Conservation (phyloP, 2,113 vertebrate species). For the Clarias macrocephalus region DNA sequence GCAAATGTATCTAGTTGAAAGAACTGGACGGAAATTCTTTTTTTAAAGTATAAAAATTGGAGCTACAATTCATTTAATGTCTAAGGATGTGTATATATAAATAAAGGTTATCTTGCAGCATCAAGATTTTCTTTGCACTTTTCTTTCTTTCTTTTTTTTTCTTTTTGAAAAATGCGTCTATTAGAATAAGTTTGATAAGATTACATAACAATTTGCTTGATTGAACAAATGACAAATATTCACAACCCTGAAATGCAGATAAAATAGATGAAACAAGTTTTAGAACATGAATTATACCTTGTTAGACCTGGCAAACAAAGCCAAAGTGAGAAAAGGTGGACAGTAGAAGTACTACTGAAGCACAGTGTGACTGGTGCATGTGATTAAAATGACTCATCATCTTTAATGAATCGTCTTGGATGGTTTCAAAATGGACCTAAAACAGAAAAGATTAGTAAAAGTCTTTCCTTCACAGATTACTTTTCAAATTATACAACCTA, state of each 20-base stretch:
- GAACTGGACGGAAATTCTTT: not conserved
- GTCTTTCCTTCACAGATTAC: too few species aligned
- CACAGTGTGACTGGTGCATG: not conserved
- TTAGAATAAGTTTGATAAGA: too few species aligned
- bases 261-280: not conserved
- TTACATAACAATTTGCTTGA: not conserved
- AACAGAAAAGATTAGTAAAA: too few species aligned
- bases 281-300: not conserved
- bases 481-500: too few species aligned
- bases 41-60: too few species aligned
- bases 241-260: not conserved
- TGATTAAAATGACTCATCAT: not conserved
- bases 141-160: too few species aligned
- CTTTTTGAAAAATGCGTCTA: too few species aligned
- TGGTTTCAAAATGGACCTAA: too few species aligned
- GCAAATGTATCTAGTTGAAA: not conserved
- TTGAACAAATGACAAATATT: not conserved
- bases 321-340: too few species aligned
- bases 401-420: too few species aligned
- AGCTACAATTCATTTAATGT: too few species aligned
- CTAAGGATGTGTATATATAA: not conserved
- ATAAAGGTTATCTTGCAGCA: not conserved
- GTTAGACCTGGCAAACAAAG: not conserved
- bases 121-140: not conserved
- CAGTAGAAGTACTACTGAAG: not conserved